Evolutionary conservation across 2,888 invertebrate genomes (phyloP).

Genomic region (Ormyrus nitidulus): DNA sequence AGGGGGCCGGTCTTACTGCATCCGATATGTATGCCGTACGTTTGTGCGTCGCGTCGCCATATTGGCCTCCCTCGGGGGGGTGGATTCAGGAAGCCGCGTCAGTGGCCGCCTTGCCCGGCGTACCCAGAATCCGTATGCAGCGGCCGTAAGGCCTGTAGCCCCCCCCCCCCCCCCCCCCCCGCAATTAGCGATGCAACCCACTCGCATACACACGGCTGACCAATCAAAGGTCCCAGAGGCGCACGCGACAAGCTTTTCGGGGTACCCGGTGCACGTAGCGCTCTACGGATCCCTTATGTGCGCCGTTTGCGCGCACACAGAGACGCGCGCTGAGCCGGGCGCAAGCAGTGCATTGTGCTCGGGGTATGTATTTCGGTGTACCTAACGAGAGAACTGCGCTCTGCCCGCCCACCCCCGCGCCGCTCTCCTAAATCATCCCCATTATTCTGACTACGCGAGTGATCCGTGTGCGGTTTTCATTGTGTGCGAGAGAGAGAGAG

Average conservation of each 20-base stretch:
- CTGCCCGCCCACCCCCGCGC: not conserved
- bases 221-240: conserved; percentile 66
- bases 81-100: not conserved
- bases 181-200: conserved; percentile 30
- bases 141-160: conserved; percentile 1
- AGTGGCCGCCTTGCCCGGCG: too few species aligned
- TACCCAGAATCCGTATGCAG: not conserved
- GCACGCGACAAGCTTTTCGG: conserved; percentile 57
- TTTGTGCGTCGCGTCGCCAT: conserved; percentile 24
- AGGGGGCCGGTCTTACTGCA: conserved; percentile 2
- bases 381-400: too few species aligned
- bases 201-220: conserved; percentile 61
- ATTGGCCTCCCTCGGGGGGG: conserved; percentile 6
- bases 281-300: conserved; percentile 61
- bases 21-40: not conserved
- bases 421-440: not conserved
- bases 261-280: conserved; percentile 7
- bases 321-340: not conserved
- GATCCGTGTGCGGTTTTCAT: conserved; percentile 33
- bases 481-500: conserved; percentile 3
- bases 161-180: too few species aligned
- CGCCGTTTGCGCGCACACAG: conserved; percentile 43
- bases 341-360: not conserved
- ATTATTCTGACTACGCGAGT: conserved; percentile 37
- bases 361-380: conserved; percentile 22